Percentiles rank a stretch among this genome's conserved stretches.
These are phyloP conservation scores for Vulpes ferrilata DNA, from an alignment of 2,113 vertebrate genomes.

Conservation along the genomic window DNA sequence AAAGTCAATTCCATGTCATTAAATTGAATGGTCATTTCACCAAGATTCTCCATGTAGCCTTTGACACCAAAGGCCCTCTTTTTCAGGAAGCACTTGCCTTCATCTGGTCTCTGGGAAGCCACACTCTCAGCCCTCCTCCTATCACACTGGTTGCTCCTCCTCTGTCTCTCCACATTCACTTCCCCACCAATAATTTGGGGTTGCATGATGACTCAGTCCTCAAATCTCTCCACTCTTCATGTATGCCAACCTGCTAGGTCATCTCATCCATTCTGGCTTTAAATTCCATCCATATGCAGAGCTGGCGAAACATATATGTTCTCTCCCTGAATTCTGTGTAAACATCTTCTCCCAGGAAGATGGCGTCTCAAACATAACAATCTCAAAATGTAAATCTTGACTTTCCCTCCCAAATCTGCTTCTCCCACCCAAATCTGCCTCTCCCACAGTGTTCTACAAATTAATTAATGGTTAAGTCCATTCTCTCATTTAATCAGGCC, in stretches of 20 bases:
- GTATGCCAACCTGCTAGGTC: neutral
- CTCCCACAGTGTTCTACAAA: neutral
- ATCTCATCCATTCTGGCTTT: neutral
- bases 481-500: neutral
- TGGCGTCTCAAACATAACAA: neutral
- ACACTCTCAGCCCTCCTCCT: no score
- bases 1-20: neutral
- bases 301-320: neutral
- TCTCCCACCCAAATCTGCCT: neutral
- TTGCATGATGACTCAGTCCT: neutral
- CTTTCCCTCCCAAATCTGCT: neutral
- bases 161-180: neutral
- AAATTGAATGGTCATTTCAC: neutral
- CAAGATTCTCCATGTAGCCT: neutral
- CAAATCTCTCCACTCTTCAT: neutral
- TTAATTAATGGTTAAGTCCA: no score
- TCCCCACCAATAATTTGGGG: neutral
- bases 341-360: neutral
- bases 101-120: neutral
- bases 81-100: fast-evolving
- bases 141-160: neutral
- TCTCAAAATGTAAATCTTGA: no score
- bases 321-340: neutral
- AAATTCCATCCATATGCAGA: neutral
- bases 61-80: neutral